phyloP scores from a whole-genome alignment of 2,888 invertebrate genomes.

The Drosophila prolongata region DNA sequence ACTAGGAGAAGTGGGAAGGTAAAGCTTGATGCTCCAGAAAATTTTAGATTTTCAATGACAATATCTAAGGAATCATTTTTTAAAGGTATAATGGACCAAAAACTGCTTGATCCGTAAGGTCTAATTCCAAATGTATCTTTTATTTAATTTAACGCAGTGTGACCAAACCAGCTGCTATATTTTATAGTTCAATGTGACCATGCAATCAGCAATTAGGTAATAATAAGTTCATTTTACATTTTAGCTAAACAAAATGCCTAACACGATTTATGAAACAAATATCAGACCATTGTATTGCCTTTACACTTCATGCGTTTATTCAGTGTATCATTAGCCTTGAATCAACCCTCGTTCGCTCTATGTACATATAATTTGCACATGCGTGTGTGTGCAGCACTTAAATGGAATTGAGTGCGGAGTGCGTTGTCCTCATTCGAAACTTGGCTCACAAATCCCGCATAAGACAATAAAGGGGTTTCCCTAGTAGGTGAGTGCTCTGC shows the following conservation, averaged over 20 bases:
- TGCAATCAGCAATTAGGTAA: background rate
- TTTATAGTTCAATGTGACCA: background rate
- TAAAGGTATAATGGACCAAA: too few relatives aligned
- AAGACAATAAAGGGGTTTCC: slow-evolving; percentile 68
- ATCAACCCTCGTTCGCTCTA: slow-evolving; percentile 10
- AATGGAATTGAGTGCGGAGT: slow-evolving; percentile 77
- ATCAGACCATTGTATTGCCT: background rate
- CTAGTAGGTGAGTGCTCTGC: slow-evolving; percentile 35
- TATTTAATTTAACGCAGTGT: too few relatives aligned
- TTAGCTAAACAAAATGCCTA: too few relatives aligned
- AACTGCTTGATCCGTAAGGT: too few relatives aligned
- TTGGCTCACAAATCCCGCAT: slow-evolving; percentile 67
- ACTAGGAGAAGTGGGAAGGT: background rate
- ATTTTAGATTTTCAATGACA: background rate
- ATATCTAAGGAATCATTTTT: too few relatives aligned
- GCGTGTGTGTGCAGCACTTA: slow-evolving; percentile 66
- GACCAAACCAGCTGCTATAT: background rate
- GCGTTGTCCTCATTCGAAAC: slow-evolving; percentile 76
- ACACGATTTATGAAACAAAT: background rate
- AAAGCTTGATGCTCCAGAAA: background rate
- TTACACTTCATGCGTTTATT: background rate
- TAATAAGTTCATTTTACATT: background rate
- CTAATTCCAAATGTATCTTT: too few relatives aligned
- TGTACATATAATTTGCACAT: background rate
- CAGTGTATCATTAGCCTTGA: slow-evolving; percentile 8